phyloP scores from a whole-genome alignment of 92 coral and sea anemone species.

The Diadumene lineata region DNA sequence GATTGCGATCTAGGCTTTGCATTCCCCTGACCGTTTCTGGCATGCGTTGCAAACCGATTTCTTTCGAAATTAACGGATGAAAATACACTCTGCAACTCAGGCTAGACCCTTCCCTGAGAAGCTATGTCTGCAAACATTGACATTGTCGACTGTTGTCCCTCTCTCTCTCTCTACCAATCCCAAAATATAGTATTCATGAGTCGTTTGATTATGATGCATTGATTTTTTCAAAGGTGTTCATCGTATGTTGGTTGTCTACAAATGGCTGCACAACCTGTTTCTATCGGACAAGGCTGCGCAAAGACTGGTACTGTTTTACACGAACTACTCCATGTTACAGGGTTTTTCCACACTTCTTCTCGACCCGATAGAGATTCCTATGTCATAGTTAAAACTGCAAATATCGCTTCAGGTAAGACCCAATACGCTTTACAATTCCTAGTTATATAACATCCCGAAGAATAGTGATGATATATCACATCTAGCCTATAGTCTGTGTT shows the following conservation, averaged over 20 bases:
- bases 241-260: conserved; percentile 74
- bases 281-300: conserved; percentile 78
- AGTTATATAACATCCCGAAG: too few species aligned
- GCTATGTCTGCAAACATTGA: too few species aligned
- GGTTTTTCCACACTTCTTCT: conserved; percentile 97
- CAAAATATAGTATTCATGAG: background rate
- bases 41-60: too few species aligned
- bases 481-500: too few species aligned
- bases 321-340: conserved; percentile 83
- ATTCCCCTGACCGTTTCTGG: too few species aligned
- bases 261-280: conserved; percentile 60
- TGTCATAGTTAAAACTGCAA: conserved; percentile 59
- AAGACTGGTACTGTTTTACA: conserved; percentile 62
- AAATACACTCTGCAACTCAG: too few species aligned
- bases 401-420: conserved; percentile 65
- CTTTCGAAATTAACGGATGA: too few species aligned
- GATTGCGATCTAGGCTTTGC: too few species aligned
- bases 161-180: background rate
- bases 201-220: background rate
- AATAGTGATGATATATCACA: too few species aligned
- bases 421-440: too few species aligned
- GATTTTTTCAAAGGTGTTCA: conserved; percentile 59
- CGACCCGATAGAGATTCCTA: conserved; percentile 90
- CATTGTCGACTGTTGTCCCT: too few species aligned
- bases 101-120: too few species aligned